phyloP scores from a whole-genome alignment of 2,797 vertebrate species.

The Diglossa cyanea region DNA sequence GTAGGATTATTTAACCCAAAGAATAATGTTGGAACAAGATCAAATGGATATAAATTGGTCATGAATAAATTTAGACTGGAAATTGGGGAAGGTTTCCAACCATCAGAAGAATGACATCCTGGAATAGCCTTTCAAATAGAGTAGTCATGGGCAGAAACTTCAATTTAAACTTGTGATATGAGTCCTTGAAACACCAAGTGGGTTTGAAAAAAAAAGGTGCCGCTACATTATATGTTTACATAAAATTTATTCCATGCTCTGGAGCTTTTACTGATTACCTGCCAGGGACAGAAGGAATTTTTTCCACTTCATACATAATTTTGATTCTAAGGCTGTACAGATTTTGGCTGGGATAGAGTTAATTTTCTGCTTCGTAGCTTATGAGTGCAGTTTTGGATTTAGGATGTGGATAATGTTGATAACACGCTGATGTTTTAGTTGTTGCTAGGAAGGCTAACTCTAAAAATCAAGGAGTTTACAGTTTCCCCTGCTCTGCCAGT shows the following conservation, averaged over 20 bases:
- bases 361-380: not conserved
- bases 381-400: not conserved
- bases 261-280: conserved; percentile 9
- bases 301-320: not conserved
- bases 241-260: not conserved
- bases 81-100: not conserved
- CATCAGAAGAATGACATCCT: not conserved
- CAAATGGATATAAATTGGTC: conserved; percentile 16
- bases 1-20: conserved; percentile 10
- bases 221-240: conserved; percentile 4
- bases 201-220: not conserved
- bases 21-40: conserved; percentile 25
- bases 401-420: not conserved
- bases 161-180: conserved; percentile 7
- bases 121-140: conserved; percentile 33
- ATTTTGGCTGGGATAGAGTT: not conserved
- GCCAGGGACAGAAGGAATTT: not conserved
- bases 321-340: not conserved
- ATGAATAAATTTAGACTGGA: conserved; percentile 51
- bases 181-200: conserved; percentile 14
- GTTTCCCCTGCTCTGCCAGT: not conserved
- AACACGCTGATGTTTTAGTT: not conserved
- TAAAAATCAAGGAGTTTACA: not conserved
- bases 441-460: not conserved
- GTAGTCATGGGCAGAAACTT: conserved; percentile 10